phyloP scores from a whole-genome alignment of 1,140 invertebrate genomes.

The Trinorchestia longiramus region DNA sequence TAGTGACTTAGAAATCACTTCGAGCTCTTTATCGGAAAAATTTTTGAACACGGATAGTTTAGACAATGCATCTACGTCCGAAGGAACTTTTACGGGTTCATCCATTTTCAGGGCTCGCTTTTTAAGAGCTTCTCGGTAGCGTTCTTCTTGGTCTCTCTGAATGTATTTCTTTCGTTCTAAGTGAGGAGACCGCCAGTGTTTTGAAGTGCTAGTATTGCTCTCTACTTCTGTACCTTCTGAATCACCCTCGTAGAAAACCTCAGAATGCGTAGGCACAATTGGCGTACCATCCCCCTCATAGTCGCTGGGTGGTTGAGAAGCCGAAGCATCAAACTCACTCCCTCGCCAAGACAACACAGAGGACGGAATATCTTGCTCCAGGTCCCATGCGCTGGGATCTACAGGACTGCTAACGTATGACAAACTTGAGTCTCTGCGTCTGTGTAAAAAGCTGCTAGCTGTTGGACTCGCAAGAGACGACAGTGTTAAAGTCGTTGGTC shows the following conservation, averaged over 20 bases:
- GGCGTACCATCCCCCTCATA: slow-evolving; percentile 55
- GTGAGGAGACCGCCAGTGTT: slow-evolving; percentile 71
- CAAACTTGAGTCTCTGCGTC: slow-evolving; percentile 60
- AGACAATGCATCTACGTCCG: slow-evolving; percentile 55
- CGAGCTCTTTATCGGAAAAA: slow-evolving; percentile 60
- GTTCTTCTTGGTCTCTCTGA: slow-evolving; percentile 70
- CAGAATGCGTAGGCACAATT: slow-evolving; percentile 45
- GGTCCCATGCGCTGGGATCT: slow-evolving; percentile 61
- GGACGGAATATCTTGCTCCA: slow-evolving; percentile 59
- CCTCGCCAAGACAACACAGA: slow-evolving; percentile 63
- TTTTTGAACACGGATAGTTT: slow-evolving; percentile 61
- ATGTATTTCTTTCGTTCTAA: slow-evolving; percentile 71
- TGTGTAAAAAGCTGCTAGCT: not conserved
- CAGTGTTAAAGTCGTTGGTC: slow-evolving; percentile 57
- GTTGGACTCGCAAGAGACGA: slow-evolving; percentile 29
- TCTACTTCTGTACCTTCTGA: slow-evolving; percentile 48
- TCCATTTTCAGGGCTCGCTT: slow-evolving; percentile 56
- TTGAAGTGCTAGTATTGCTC: slow-evolving; percentile 31
- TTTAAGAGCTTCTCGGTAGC: slow-evolving; percentile 70
- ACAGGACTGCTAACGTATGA: slow-evolving; percentile 63
- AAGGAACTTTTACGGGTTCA: slow-evolving; percentile 51
- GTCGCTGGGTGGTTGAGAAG: slow-evolving; percentile 60
- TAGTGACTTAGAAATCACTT: slow-evolving; percentile 62
- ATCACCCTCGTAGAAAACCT: slow-evolving; percentile 58
- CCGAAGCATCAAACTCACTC: slow-evolving; percentile 62